Base-by-base conservation (phyloP, 2,113 vertebrate species). In the Leptobrachium leishanense region DNA sequence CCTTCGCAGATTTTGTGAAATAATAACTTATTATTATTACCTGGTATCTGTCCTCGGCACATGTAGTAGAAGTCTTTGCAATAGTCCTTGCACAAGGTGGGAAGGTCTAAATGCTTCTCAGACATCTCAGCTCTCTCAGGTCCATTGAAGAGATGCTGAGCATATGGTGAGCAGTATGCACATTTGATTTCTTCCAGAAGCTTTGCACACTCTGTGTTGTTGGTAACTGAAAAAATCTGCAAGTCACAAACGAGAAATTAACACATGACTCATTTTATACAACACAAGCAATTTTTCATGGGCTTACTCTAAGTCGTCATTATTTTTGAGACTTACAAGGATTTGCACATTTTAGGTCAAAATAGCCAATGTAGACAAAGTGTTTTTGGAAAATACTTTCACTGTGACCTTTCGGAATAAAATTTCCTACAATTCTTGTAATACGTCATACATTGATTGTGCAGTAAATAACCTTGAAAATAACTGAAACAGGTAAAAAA, bases 41-140 rank as follows among this genome's bases (percentile, higher is more conserved):
- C 98, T 96, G 98, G 96, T 92, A 98, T 91, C 84, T 98, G 96
- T 84, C 95, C 92, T 86, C 96, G 93, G 91, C 98, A 99, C 85
- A 95, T 96, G 84, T 98, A 99, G 92, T 98, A 99, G 93, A 99
- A 96, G 86, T 98, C 95, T 83, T 96, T 94, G 92, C 98, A 99
- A 93, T 98, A 99, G 88, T 97, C 95, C 87, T 94, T 94, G 92
- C 98, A 99, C 88, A 99, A 90, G 73, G 92, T 91, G 2, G 98
- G 98, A 87, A 99, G 93, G 73, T 85, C 90, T 67, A 95, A 91
- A 79, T 96, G 95, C 88, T 91, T 94, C 86, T 95, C 95, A 87
- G 95, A 85, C 83, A 89, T 87, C 74, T 94, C 95, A 75, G 92
- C 92, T 86, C 90, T 93, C 85, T 96, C 95, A 83, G 91, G 87